phyloP scores from a whole-genome alignment of 2,113 vertebrate species.

The Phyllopteryx taeniolatus region DNA sequence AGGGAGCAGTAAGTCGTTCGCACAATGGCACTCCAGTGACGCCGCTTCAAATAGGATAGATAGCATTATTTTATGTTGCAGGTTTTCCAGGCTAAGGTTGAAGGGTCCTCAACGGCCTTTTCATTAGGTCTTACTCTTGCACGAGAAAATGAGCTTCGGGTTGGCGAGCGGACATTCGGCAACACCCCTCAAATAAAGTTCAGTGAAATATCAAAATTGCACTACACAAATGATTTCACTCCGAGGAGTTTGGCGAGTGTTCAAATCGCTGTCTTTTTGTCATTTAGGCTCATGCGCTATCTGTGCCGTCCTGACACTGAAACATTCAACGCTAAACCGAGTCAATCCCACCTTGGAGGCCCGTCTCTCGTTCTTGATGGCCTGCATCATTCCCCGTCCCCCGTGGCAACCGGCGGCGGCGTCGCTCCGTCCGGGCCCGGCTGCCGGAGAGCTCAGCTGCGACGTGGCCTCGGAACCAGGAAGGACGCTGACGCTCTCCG shows the following conservation, averaged over 20 bases:
- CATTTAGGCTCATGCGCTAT: too few relatives aligned
- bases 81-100: too few relatives aligned
- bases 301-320: not conserved
- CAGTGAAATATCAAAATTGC: not conserved
- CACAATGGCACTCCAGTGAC: too few relatives aligned
- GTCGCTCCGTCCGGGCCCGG: conserved; percentile 65
- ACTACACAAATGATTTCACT: not conserved
- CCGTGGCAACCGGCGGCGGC: conserved; percentile 68
- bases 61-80: too few relatives aligned
- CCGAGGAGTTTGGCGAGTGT: not conserved
- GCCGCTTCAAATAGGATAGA: too few relatives aligned
- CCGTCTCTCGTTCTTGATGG: conserved; percentile 94
- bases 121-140: too few relatives aligned
- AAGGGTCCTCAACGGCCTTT: too few relatives aligned
- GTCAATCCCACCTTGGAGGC: conserved; percentile 82
- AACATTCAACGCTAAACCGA: not conserved
- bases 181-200: too few relatives aligned
- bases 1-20: not conserved
- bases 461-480: conserved; percentile 78
- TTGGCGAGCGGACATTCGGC: too few relatives aligned
- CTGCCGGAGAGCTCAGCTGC: conserved; percentile 81
- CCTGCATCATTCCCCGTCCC: conserved; percentile 94
- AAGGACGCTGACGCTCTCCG: conserved; percentile 78
- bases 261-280: too few relatives aligned
- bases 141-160: too few relatives aligned